phyloP scores from a whole-genome alignment of 2,113 vertebrate genomes.

The Takifugu flavidus region DNA sequence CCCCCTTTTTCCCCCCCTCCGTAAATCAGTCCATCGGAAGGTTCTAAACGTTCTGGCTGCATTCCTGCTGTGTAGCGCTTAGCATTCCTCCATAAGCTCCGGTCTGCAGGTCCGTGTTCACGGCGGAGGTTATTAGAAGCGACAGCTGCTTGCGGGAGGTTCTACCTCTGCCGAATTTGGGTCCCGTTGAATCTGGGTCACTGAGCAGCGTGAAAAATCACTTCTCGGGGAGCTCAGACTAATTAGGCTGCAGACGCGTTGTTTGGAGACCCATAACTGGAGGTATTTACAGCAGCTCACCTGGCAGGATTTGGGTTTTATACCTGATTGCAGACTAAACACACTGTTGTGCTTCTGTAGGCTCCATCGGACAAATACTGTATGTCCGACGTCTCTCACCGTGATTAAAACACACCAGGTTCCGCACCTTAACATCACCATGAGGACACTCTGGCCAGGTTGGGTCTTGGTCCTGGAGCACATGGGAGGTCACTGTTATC shows the following conservation, averaged over 20 bases:
- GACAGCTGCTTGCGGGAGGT: constrained; percentile 23
- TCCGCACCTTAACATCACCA: background rate
- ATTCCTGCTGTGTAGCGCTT: constrained; percentile 23
- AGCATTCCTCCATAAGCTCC: background rate
- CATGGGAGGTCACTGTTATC: background rate
- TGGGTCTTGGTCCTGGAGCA: too few species aligned
- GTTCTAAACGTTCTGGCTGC: background rate
- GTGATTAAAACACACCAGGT: background rate
- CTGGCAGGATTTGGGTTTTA: constrained; percentile 20
- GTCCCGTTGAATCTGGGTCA: constrained; percentile 66
- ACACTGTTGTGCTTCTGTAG: too few species aligned
- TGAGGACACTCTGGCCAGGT: too few species aligned
- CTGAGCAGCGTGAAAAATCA: constrained; percentile 56
- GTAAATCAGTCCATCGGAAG: background rate
- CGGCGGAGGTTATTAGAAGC: constrained; percentile 15
- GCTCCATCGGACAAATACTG: too few species aligned
- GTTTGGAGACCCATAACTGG: constrained; percentile 48
- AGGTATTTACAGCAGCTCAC: constrained; percentile 36
- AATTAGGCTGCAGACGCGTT: constrained; percentile 58
- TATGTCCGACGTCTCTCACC: too few species aligned
- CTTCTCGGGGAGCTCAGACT: constrained; percentile 41
- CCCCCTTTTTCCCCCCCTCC: too few species aligned
- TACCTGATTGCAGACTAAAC: background rate
- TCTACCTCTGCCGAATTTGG: constrained; percentile 23
- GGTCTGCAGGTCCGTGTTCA: constrained; percentile 18